Evolutionary conservation across 2,888 invertebrate genomes (phyloP).

Genomic region (Polymixis lichenea): DNA sequence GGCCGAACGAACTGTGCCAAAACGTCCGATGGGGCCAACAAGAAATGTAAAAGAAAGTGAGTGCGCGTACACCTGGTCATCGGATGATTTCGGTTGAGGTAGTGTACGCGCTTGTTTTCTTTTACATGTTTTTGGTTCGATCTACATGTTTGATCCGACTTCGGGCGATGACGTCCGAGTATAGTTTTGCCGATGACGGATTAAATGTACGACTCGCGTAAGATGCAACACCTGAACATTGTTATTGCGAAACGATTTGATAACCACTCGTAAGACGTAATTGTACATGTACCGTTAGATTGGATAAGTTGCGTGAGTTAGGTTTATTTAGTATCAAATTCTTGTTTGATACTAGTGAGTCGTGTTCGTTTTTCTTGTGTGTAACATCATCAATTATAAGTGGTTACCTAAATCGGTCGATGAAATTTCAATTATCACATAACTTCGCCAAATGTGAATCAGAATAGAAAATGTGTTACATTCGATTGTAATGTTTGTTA

Average conservation of each 20-base stretch:
- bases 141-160: not conserved
- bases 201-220: not conserved
- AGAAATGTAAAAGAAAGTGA: not conserved
- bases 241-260: slow-evolving; percentile 64
- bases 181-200: not conserved
- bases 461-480: slow-evolving; percentile 62
- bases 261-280: slow-evolving; percentile 36
- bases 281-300: slow-evolving; percentile 37
- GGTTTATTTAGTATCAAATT: slow-evolving; percentile 28
- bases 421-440: slow-evolving; percentile 61
- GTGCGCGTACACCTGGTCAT: not conserved
- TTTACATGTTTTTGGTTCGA: not conserved
- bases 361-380: slow-evolving; percentile 39
- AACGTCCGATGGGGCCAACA: too few relatives aligned
- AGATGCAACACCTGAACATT: slow-evolving; percentile 70
- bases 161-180: not conserved
- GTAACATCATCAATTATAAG: slow-evolving; percentile 41
- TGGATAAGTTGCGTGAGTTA: slow-evolving; percentile 31
- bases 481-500: slow-evolving; percentile 44
- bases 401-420: slow-evolving; percentile 58
- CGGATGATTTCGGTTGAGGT: too few relatives aligned
- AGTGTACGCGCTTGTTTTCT: not conserved
- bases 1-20: not conserved
- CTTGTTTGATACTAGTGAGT: slow-evolving; percentile 27
- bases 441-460: slow-evolving; percentile 51